Conservation (phyloP, 2,888 invertebrate species). For the Yponomeuta evonymella region DNA sequence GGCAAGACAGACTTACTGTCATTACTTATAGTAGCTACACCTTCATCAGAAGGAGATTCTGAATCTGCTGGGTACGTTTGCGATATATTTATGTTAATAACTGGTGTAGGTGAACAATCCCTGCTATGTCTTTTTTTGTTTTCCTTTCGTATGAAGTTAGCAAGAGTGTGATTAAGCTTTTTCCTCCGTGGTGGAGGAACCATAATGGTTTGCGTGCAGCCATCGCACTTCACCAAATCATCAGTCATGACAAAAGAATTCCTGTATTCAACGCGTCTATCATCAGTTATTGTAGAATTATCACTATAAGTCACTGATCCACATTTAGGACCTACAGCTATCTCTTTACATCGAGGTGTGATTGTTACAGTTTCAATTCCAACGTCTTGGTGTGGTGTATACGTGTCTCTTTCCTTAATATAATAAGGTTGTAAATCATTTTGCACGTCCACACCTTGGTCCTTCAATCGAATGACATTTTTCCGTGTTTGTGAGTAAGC, state of each 20-base stretch:
- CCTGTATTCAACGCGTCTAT: slow-evolving; percentile 37
- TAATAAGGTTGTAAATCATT: slow-evolving; percentile 66
- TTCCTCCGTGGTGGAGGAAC: slow-evolving; percentile 53
- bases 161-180: slow-evolving; percentile 35
- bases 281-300: slow-evolving; percentile 51
- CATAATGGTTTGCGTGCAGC: slow-evolving; percentile 51
- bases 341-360: slow-evolving; percentile 67
- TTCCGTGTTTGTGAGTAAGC: slow-evolving; percentile 77
- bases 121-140: slow-evolving; percentile 33
- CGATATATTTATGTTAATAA: slow-evolving; percentile 78
- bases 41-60: slow-evolving; percentile 33
- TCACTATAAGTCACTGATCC: slow-evolving; percentile 48
- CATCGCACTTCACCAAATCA: slow-evolving; percentile 37
- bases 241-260: slow-evolving; percentile 65
- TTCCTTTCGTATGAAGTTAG: slow-evolving; percentile 35
- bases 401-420: slow-evolving; percentile 43
- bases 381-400: slow-evolving; percentile 46
- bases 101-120: slow-evolving; percentile 54
- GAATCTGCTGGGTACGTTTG: slow-evolving; percentile 66
- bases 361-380: slow-evolving; percentile 59
- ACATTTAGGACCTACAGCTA: slow-evolving; percentile 52
- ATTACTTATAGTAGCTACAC: slow-evolving; percentile 27
- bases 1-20: slow-evolving; percentile 21
- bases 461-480: slow-evolving; percentile 71
- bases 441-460: slow-evolving; percentile 73